These are phyloP conservation scores for Ancistrus triradiatus DNA, from an alignment of 2,113 vertebrate species.

Conservation along the genomic window DNA sequence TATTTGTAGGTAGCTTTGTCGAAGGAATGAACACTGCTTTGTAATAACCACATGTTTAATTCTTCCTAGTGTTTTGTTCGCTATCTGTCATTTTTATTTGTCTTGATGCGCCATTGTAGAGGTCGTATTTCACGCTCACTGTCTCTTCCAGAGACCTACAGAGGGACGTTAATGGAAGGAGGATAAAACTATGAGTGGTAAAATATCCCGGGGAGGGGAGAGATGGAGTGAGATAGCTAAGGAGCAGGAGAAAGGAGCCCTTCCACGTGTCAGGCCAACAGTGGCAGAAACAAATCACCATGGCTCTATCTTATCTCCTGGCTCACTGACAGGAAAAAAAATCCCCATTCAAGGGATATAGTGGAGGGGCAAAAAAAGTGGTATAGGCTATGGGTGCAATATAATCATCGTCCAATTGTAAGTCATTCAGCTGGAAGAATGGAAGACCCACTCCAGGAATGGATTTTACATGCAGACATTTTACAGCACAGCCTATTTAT, in stretches of 20 bases:
- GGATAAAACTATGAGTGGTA: not conserved
- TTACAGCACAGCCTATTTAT: constrained; percentile 42
- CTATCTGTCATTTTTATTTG: not conserved
- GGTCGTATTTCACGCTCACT: not conserved
- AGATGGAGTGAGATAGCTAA: not conserved
- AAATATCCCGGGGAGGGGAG: not conserved
- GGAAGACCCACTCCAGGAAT: constrained; percentile 38
- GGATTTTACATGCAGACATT: constrained; percentile 42
- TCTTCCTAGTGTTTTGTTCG: not conserved
- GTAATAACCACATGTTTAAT: no score
- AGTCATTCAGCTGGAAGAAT: constrained; percentile 46
- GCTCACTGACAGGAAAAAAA: constrained; percentile 34
- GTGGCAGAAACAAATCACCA: constrained; percentile 35
- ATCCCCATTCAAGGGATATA: constrained; percentile 19
- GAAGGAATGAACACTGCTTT: no score
- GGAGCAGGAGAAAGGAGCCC: not conserved
- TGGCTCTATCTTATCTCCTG: constrained; percentile 37
- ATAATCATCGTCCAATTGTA: constrained; percentile 50
- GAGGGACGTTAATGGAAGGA: not conserved
- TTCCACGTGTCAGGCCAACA: constrained; percentile 5
- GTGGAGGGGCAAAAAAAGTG: constrained; percentile 1
- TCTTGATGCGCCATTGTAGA: not conserved
- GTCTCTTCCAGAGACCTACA: not conserved
- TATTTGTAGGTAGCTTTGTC: no score
- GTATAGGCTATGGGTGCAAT: constrained; percentile 17